Evolutionary conservation across 2,113 vertebrate species (phyloP).

Genomic region (Cyphomyrus discorhynchus): DNA sequence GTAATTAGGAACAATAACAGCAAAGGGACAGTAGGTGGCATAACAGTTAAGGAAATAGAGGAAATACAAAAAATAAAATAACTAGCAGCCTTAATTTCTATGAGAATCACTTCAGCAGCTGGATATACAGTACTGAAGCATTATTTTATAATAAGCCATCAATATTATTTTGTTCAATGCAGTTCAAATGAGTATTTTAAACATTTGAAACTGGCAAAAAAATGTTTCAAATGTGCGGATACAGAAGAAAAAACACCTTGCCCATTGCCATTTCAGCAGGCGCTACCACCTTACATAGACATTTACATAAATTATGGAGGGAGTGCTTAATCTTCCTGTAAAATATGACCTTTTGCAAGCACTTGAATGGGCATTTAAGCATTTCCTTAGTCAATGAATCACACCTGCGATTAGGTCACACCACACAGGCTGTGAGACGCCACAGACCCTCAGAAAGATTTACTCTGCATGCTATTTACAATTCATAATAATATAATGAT

Average conservation of each 20-base stretch:
- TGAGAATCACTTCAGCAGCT: background rate
- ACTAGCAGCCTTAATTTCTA: background rate
- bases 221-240: background rate
- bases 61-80: background rate
- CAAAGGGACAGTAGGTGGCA: background rate
- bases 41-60: background rate
- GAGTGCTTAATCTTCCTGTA: conserved; percentile 19
- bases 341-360: conserved; percentile 26
- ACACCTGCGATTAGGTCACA: conserved; percentile 4
- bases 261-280: conserved; percentile 1
- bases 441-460: background rate
- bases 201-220: background rate
- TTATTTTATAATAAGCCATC: background rate
- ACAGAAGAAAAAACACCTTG: background rate
- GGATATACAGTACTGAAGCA: background rate
- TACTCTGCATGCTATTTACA: background rate
- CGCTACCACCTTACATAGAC: background rate
- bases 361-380: conserved; percentile 20
- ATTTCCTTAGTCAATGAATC: conserved; percentile 5
- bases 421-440: background rate
- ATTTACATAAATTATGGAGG: conserved; percentile 25
- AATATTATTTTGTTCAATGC: background rate
- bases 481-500: background rate
- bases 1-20: background rate
- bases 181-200: background rate